Evolutionary conservation across 2,113 vertebrate genomes (phyloP).

Genomic region (Myxocyprinus asiaticus): DNA sequence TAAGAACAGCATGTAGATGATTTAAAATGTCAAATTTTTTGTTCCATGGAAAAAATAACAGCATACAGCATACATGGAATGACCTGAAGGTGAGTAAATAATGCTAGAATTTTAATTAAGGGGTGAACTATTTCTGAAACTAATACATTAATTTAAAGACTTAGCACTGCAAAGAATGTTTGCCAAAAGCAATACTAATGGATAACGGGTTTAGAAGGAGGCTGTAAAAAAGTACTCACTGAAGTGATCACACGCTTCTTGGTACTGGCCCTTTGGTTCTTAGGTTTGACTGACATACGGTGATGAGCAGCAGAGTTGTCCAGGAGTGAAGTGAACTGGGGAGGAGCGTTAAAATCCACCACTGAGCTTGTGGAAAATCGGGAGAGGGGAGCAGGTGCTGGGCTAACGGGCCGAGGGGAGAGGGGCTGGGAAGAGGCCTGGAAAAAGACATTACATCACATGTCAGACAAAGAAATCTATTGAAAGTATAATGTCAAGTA

Average conservation of each 20-base stretch:
- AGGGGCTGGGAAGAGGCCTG: slow-evolving; percentile 70
- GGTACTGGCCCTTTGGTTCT: slow-evolving; percentile 84
- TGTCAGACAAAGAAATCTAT: background rate
- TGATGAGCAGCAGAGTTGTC: slow-evolving; percentile 93
- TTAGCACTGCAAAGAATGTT: too few species aligned
- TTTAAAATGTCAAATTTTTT: too few species aligned
- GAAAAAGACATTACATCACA: slow-evolving; percentile 8
- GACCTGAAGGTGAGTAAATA: background rate
- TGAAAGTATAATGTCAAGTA: background rate
- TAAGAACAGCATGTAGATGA: background rate
- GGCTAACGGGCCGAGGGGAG: slow-evolving; percentile 65
- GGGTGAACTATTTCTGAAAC: too few species aligned
- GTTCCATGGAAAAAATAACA: too few species aligned
- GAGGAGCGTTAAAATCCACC: slow-evolving; percentile 80
- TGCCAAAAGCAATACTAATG: too few species aligned
- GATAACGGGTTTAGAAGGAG: background rate
- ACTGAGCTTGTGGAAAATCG: slow-evolving; percentile 61
- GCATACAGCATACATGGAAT: too few species aligned
- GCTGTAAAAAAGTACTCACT: slow-evolving; percentile 68
- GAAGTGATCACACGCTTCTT: slow-evolving; percentile 71
- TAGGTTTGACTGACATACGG: slow-evolving; percentile 90
- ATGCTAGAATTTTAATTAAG: background rate
- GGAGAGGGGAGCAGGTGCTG: slow-evolving; percentile 54
- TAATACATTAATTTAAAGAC: too few species aligned
- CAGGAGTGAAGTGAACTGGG: slow-evolving; percentile 79